Base-by-base conservation (phyloP, 2,797 vertebrate genomes). In the Discoglossus pictus region DNA sequence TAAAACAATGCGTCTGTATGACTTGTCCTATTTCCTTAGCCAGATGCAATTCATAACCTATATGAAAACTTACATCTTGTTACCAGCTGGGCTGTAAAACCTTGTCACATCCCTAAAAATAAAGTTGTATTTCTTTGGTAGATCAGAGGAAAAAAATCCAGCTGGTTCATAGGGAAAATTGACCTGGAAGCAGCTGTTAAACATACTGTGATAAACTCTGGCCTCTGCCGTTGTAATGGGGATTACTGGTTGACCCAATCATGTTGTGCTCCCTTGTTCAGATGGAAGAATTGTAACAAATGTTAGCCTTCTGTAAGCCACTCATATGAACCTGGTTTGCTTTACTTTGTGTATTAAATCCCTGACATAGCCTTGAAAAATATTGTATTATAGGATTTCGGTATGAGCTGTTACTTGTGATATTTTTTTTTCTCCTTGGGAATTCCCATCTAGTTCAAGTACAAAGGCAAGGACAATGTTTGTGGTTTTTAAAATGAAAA, bases 21-120 rank as follows among this genome's bases (percentile, higher is more conserved):
- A 3, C 27, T 38, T 12, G 15, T 52, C 27, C 36, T 52, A 47
- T 48, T 40, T 9, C 34, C 2, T 2, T 6, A n/a, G 48, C 67
- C 59, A 70, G 31, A 62, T 69, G 59, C 44, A 24, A 7, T 39
- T 44, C 40, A 48, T 54, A 39, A 38, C 47, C 13, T 40, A 38
- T 47, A 54, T 56, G 50, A 69, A 69, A 55, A 31, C 35, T 35
- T 16, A 59, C 68, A 70, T 70, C 68, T 70, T 70, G 60, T 56
- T n/a, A 3, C 40, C 68, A 70, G 51, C 59, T 70, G 68, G 51
- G 43, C 52, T 34, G 52, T 63, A 63, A 63, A 70, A 50, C 10
- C 15, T 12, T 31, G 25, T 50, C 68, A 16, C 38, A 38, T 43
- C 6, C 52, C 60, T 42, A 7, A 39, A 58, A 34, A 54, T 43